Base-by-base conservation (phyloP, 2,113 vertebrate species). In the Alligator mississippiensis region DNA sequence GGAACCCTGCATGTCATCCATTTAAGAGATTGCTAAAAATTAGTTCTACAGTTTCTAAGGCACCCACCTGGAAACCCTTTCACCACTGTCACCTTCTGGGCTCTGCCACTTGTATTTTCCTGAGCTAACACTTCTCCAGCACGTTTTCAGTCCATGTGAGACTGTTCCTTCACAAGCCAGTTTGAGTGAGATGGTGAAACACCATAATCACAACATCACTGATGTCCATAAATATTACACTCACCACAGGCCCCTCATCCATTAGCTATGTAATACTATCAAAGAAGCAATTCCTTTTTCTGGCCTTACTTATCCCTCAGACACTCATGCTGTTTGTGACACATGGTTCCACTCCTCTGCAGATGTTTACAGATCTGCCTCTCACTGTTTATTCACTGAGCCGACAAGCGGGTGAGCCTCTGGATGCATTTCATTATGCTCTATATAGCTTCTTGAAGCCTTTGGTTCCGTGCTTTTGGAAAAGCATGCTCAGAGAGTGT, bases 351-450 rank as follows among this genome's bases (percentile, higher is more conserved):
- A 24, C 90, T 93, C 93, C 81, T 88, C 2, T 0, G 93, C 95
- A 96, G 95, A 95, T 95, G 94, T 95, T 96, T 76, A 15, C 70
- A 90, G 90, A 30, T 79, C 84, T 95, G 86, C 87, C 90, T 77
- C 60, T 68, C 18, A 70, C 88, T 96, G 95, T 93, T 94, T 93
- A 90, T 85, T 94, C 89, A 88, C 96, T 62, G 55, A 75, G 82
- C 30, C 0, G 13, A 80, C 74, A 90, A 94, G 80, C 25, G 3
- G 55, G 84, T 3, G 2, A 80, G 75, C 74, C 59, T 77, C 91
- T 83, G 89, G 96, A 92, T 3, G 0, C 1, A 0, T 54, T 84
- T 85, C 18, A 9, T 54, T 54, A 19, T 12, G 61, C 84, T 95
- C 91, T 72, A 72, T 77, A 16, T 79, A 61, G 88, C 91, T 93